phyloP scores from a whole-genome alignment of 2,888 invertebrate genomes.

The Itoplectis maculator region DNA sequence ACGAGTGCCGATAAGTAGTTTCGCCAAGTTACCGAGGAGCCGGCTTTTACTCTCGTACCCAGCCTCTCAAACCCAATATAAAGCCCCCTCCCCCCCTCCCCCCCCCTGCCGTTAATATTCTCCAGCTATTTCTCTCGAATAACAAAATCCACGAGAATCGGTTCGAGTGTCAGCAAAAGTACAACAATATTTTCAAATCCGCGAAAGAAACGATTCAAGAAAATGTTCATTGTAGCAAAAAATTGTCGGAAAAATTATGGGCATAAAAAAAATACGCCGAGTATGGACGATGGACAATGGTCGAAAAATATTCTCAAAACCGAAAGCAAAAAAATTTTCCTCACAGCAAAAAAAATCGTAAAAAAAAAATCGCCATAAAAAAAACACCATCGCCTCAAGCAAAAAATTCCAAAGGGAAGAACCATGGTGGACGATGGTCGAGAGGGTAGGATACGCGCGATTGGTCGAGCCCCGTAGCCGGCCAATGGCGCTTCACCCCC shows the following conservation, averaged over 20 bases:
- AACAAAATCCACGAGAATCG: not conserved
- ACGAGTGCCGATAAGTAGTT: conserved; percentile 65
- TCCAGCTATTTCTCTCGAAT: conserved; percentile 8
- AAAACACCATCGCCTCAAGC: no score
- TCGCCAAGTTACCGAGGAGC: conserved; percentile 56
- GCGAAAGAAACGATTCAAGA: no score
- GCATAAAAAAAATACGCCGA: no score
- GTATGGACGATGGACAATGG: no score
- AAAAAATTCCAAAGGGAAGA: no score
- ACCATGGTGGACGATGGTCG: conserved; percentile 64
- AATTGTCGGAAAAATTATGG: no score
- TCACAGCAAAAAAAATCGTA: no score
- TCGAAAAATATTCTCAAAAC: no score
- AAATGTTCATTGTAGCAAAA: no score
- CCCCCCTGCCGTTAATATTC: not conserved
- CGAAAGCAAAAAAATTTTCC: no score
- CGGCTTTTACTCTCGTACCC: conserved; percentile 46
- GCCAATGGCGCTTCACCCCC: conserved; percentile 85
- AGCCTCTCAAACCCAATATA: not conserved
- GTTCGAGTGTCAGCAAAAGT: not conserved
- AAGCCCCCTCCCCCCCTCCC: not conserved
- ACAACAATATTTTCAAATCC: no score
- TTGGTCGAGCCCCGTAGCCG: conserved; percentile 79
- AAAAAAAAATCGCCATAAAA: no score
- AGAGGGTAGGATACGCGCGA: conserved; percentile 64